These are phyloP conservation scores for Coluber constrictor DNA, from an alignment of 2,797 vertebrate species.

Conservation along the genomic window DNA sequence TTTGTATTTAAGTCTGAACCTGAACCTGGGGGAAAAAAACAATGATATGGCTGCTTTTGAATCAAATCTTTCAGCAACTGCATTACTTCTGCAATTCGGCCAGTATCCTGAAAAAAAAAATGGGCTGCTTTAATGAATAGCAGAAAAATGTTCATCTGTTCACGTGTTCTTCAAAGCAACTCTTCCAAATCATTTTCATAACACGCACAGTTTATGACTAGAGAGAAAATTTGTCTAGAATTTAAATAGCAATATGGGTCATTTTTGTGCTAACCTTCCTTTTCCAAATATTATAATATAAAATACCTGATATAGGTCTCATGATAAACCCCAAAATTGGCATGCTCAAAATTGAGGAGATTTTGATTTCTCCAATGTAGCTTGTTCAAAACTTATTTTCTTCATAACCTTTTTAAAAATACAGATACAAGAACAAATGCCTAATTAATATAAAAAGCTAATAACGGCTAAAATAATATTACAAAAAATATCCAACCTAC, in stretches of 20 bases:
- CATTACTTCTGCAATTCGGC: background rate
- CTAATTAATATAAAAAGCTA: background rate
- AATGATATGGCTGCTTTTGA: background rate
- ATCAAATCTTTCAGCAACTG: background rate
- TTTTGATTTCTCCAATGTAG: background rate
- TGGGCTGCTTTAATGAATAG: background rate
- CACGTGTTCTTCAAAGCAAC: background rate
- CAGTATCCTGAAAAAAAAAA: background rate
- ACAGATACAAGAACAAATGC: background rate
- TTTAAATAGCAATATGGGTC: background rate
- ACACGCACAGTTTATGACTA: background rate
- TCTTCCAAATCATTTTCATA: background rate
- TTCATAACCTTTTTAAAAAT: background rate
- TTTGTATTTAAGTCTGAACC: background rate
- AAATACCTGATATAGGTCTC: background rate
- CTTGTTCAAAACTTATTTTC: background rate
- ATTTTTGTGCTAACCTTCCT: background rate
- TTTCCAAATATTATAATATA: background rate
- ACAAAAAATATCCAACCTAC: background rate
- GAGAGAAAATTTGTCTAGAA: background rate
- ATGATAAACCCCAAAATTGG: background rate
- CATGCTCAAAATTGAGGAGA: background rate
- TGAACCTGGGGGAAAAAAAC: background rate
- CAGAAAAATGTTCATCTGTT: background rate
- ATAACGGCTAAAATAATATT: background rate